Base-by-base conservation (phyloP, 2,113 vertebrate genomes). In the Paraplagusia blochii region DNA sequence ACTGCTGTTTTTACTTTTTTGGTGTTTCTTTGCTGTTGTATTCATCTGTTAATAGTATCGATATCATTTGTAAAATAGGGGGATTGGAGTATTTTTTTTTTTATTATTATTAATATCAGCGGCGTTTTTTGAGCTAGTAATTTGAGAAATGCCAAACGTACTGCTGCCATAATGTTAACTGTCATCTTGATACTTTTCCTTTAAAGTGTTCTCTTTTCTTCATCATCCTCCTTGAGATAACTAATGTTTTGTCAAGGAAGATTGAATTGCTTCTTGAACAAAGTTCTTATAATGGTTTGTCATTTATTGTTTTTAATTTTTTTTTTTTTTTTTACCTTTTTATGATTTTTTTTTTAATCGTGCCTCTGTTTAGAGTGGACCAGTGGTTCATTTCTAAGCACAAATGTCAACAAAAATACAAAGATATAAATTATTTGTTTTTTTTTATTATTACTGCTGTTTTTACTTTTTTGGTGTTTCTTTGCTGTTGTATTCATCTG, bases 311-410 rank as follows among this genome's bases (percentile, higher is more conserved):
- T n/a, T n/a, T n/a, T 74, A 56, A 56, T 42, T 51, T 13, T 59
- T 43, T 1, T 38, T 33, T 48, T 44, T 12, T 55, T 29, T 60
- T 76, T 48, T 35, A 3, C 3, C 58, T 66, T 60, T 56, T 47
- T 54, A 2, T 64, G 77, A 69, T 4, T 36, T 39, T 76, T 81
- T 67, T 64, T 73, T 54, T 45, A 82, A 87, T 80, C 84, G 90
- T 91, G 90, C 90, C 88, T 89, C 85, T 83, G 84, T 87, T 85
- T 87, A 83, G 86, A 86, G 67, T 78, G 80, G 80, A 60, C 86
- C 81, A 55, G 50, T 74, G 86, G 88, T 54, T 89, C 72, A 75
- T 84, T 71, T 83, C 84, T 84, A 78, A 87, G 85, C 82, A 64
- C 71, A 63, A 72, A 72, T 87, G 71, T 84, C 75, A 70, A 75